Evolutionary conservation across 2,797 vertebrate species (phyloP).

Genomic region (Nyctalus aviator): DNA sequence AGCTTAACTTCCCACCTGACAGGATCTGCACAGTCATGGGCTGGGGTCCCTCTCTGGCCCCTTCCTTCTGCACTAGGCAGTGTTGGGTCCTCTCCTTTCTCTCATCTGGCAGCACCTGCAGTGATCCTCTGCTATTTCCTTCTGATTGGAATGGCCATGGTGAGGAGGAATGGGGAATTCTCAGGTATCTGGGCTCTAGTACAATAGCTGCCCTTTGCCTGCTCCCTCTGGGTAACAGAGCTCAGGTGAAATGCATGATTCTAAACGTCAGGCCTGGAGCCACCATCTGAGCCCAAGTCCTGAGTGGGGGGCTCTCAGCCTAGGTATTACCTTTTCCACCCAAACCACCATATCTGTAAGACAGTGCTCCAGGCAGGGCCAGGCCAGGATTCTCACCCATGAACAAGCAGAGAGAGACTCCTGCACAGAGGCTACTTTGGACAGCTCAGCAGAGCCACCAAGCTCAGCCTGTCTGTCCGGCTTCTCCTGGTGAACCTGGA

Average conservation of each 20-base stretch:
- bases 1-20: accelerated
- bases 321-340: too few species aligned
- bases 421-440: accelerated
- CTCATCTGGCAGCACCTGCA: accelerated
- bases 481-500: accelerated
- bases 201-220: accelerated
- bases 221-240: background rate
- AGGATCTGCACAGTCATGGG: background rate
- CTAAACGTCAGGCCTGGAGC: accelerated
- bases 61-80: too few species aligned
- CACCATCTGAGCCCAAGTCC: accelerated
- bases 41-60: background rate
- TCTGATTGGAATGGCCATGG: accelerated
- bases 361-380: accelerated
- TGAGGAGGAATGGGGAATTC: background rate
- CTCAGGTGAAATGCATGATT: background rate
- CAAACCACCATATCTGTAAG: background rate
- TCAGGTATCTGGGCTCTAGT: accelerated
- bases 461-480: accelerated
- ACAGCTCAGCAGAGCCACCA: background rate
- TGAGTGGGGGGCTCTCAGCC: accelerated
- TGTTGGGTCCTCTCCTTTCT: accelerated
- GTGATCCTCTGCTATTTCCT: accelerated
- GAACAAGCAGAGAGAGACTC: accelerated
- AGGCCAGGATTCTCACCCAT: accelerated